Evolutionary conservation across 2,888 invertebrate species (phyloP), one percentile per base, ranked within the genome.

Genomic region (Mesorhabditis spiculigera): DNA sequence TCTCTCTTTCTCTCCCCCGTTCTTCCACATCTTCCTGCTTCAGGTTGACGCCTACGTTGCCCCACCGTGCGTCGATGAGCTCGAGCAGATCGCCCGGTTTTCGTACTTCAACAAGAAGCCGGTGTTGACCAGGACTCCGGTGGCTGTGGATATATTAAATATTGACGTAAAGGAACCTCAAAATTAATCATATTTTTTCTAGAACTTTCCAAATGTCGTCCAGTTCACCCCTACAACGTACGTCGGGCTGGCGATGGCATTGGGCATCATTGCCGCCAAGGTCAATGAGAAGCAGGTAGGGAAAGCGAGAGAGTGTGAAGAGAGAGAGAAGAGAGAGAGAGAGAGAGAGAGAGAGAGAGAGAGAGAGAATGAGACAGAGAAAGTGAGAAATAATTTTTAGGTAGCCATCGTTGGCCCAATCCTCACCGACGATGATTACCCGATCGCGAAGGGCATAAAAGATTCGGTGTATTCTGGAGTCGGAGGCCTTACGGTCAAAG

Each of bases 31-130:
- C 3, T 28, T 28, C 28, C 28, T 44, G n/a, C n/a, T n/a, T n/a
- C n/a, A n/a, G 45, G 69, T 80, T 45, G 67, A n/a, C 16, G 78
- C 68, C 10, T 69, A 77, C 16, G 70, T 80, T 43, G 70, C 73
- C 6, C 73, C 78, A 66, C 71, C 70, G 5, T 80, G 80, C 65
- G 45, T 67, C 44, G 79, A 75, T 63, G 80, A 80, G 68, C 70
- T 66, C 41, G 45, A 67, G 41, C 81, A 80, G 63, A 68, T 81
- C 50, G 73, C 77, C 5, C 71, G 80, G 44, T 66, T 80, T 42
- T 62, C 79, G 13, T 75, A 73, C 66, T 80, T 80, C 63, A 78
- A 74, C 75, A 69, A 75, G 45, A 71, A 76, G 42, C 79, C 81
- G 6, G 71, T 80, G 8, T 68, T 81, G 41, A 69, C 66, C 13